These are phyloP conservation scores for Drosophila murphyi DNA, from an alignment of 1,140 invertebrate genomes.

Conservation along the genomic window DNA sequence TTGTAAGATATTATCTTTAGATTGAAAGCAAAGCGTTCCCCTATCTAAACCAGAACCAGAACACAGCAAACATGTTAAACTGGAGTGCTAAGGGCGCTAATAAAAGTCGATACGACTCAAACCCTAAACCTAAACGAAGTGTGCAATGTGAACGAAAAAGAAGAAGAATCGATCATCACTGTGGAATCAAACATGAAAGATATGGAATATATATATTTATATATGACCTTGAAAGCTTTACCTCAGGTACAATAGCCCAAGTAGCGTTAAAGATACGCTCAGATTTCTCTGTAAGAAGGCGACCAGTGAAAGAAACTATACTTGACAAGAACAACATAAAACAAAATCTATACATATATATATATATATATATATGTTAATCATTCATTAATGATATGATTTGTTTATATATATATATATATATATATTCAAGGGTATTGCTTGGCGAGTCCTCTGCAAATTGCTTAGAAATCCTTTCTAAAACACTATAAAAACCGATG, in stretches of 20 bases:
- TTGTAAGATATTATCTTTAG: too few species aligned
- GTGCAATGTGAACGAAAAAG: neutral
- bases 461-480: conserved; percentile 6
- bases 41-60: too few species aligned
- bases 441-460: conserved; percentile 1
- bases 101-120: neutral
- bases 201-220: neutral
- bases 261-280: neutral
- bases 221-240: neutral
- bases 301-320: neutral
- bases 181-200: neutral
- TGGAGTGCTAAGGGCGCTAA: neutral
- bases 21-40: too few species aligned
- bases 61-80: neutral
- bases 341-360: neutral
- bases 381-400: too few species aligned
- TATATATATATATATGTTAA: too few species aligned
- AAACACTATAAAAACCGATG: conserved; percentile 7
- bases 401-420: too few species aligned
- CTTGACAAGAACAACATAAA: neutral
- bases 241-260: conserved; percentile 11
- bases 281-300: neutral
- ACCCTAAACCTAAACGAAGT: neutral
- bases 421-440: neutral
- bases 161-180: neutral